Evolutionary conservation across 1,140 invertebrate species (phyloP), one percentile per base, ranked within the genome.

Genomic region (Drosophila tropicalis): DNA sequence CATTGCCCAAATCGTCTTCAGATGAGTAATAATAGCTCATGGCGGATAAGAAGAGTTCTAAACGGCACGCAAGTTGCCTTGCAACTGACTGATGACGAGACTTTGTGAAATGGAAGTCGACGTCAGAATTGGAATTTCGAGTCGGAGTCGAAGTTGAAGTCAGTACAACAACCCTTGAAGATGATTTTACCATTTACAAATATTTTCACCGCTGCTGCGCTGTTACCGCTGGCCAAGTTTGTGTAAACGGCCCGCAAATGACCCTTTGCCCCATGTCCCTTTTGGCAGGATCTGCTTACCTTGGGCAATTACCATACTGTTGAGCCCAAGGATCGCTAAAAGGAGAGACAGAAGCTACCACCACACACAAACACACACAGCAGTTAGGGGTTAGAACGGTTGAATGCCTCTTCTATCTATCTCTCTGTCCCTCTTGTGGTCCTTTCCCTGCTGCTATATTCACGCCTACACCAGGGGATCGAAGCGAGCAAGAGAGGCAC

Each of bases 1-100:
- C 81, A 62, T 81, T 86, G 29, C 86, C 85, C 62, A 71, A 71
- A 61, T 90, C 86, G 58, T 90, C 85, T 68, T 90, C 85, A 41
- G 85, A 90, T 54, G 85, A 90, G 64, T 90, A 90, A 58, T 81
- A 89, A 56, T 76, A 80, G 60, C 85, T 87, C 81, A 90, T 90
- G 66, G 57, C 58, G 58, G 22, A 15, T 19, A 19, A 44, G 5
- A 41, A 44, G 44, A 19, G 70, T 70, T 67, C 69, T 67, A 74
- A 29, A 57, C 84, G 70, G 51, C 69, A 75, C 67, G 72, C 83
- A 74, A 80, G 84, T 84, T 87, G 67, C 57, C 74, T 68, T 84
- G 84, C 70, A 71, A 75, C 69, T 72, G 51, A 58, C 61, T 63
- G 29, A 63, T 51, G 29, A 29, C 54, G 63, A 70, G 44, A 61